phyloP scores from a whole-genome alignment of 2,113 vertebrate genomes.

The Catharus fuscescens region DNA sequence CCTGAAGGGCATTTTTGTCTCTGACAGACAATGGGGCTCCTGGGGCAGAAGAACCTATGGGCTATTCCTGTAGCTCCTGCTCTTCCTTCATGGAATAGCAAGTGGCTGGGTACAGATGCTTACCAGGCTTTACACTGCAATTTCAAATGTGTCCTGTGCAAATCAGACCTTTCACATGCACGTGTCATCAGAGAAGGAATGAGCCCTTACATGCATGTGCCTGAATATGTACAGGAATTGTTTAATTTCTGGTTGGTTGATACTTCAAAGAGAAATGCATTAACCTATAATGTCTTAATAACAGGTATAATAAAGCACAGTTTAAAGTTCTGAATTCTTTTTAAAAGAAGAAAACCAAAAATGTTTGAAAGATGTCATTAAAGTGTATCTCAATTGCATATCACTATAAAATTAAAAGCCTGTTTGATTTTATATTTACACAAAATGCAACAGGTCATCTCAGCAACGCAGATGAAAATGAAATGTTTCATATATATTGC shows the following conservation, averaged over 20 bases:
- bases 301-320: not conserved
- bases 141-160: not conserved
- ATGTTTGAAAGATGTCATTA: not conserved
- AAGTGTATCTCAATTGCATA: not conserved
- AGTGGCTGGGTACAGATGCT: not conserved
- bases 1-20: not conserved
- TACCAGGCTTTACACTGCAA: not conserved
- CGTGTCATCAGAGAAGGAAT: not conserved
- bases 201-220: not conserved
- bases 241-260: not conserved
- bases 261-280: not conserved
- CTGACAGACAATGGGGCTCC: not conserved
- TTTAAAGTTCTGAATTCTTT: not conserved
- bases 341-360: not conserved
- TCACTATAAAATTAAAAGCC: not conserved
- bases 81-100: not conserved
- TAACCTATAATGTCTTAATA: not conserved
- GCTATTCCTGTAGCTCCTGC: not conserved
- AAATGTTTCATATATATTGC: not conserved
- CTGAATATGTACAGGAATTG: not conserved
- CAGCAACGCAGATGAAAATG: not conserved
- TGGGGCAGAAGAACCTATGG: not conserved
- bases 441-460: not conserved
- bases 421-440: not conserved
- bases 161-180: not conserved